Evolutionary conservation across 2,113 vertebrate species (phyloP).

Genomic region (Recurvirostra avosetta): DNA sequence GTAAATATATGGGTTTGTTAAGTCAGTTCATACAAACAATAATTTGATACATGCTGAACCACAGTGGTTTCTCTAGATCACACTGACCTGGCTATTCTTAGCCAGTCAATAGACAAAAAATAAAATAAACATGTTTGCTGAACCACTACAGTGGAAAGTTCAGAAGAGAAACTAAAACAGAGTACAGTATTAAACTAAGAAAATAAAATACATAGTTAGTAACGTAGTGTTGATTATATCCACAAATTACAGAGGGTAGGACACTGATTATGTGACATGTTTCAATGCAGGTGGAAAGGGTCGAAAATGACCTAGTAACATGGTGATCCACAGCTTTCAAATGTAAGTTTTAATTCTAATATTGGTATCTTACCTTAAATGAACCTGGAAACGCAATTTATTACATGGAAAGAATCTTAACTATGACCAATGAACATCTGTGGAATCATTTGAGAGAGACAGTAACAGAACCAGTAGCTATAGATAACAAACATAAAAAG

Average conservation of each 20-base stretch:
- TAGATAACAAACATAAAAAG: neutral
- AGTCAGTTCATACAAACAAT: slow-evolving; percentile 1
- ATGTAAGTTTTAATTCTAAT: slow-evolving; percentile 74
- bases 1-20: neutral
- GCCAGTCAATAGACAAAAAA: neutral
- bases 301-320: slow-evolving; percentile 71
- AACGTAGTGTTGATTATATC: slow-evolving; percentile 52
- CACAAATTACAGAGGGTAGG: slow-evolving; percentile 56
- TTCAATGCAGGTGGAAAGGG: slow-evolving; percentile 72
- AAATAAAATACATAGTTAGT: slow-evolving; percentile 30
- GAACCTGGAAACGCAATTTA: slow-evolving; percentile 33
- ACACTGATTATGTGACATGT: slow-evolving; percentile 67
- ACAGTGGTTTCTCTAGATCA: neutral
- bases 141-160: slow-evolving; percentile 68
- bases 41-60: neutral
- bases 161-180: slow-evolving; percentile 9
- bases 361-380: slow-evolving; percentile 57
- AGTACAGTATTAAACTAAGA: neutral
- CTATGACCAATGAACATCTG: slow-evolving; percentile 31
- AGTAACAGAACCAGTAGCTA: neutral
- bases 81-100: slow-evolving; percentile 16
- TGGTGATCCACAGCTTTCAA: slow-evolving; percentile 69
- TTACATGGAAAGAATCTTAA: neutral
- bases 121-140: slow-evolving; percentile 58
- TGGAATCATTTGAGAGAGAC: slow-evolving; percentile 61